phyloP scores from a whole-genome alignment of 2,888 invertebrate genomes.

The Lysandra coridon region DNA sequence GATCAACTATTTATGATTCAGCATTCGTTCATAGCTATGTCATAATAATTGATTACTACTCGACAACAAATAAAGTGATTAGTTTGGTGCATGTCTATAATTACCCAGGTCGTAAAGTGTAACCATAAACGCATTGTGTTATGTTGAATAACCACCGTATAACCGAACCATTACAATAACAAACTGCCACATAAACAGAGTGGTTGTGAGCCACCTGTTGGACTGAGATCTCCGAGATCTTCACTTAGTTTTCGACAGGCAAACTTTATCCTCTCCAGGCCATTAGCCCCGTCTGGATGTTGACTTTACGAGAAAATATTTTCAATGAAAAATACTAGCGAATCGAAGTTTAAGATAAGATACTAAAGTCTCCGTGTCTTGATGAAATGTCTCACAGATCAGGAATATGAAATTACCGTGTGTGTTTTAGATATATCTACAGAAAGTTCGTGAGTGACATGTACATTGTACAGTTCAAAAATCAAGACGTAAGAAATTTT shows the following conservation, averaged over 20 bases:
- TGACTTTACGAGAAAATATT: conserved; percentile 15
- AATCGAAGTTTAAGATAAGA: background rate
- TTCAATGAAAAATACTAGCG: background rate
- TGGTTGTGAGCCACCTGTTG: conserved; percentile 9
- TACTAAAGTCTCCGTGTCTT: background rate
- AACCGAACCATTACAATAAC: conserved; percentile 15
- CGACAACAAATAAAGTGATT: background rate
- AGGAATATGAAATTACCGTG: background rate
- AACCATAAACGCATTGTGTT: conserved; percentile 13
- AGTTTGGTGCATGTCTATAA: background rate
- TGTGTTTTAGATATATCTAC: no score
- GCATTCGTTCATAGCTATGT: background rate
- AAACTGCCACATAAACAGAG: background rate
- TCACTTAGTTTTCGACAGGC: conserved; percentile 7
- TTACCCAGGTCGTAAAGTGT: background rate
- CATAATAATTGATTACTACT: background rate
- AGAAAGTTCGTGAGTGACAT: no score
- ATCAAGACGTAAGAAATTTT: background rate
- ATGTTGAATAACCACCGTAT: background rate
- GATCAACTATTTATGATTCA: background rate
- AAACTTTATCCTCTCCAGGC: conserved; percentile 4
- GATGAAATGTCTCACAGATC: background rate
- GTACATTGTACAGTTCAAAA: background rate
- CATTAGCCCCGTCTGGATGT: conserved; percentile 8
- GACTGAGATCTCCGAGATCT: background rate